Conservation (phyloP, 1,140 invertebrate genomes). For the Heliconius melpomene region DNA sequence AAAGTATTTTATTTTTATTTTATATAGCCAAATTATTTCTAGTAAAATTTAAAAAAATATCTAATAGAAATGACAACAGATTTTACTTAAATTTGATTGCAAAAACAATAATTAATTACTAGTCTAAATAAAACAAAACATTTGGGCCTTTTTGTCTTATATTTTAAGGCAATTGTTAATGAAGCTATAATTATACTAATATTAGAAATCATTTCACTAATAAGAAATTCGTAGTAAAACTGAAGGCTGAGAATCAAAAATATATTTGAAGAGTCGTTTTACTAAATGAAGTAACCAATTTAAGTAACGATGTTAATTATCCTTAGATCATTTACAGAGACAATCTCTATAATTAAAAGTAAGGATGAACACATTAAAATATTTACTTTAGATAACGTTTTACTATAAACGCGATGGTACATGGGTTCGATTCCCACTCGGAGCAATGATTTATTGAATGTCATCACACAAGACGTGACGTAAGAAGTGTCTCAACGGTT, state of each 20-base stretch:
- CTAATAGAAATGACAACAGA: no score
- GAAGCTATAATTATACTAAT: not conserved
- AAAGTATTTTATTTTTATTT: no score
- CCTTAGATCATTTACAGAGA: not conserved
- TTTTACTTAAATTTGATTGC: no score
- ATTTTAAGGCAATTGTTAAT: not conserved
- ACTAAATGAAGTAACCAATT: not conserved
- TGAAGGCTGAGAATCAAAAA: not conserved
- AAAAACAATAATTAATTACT: not conserved
- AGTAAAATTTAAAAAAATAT: no score
- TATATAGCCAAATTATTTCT: no score
- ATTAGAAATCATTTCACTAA: not conserved
- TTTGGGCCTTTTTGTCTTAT: not conserved
- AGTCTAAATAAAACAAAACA: not conserved
- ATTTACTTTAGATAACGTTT: not conserved
- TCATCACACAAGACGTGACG: no score
- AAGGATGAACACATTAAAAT: not conserved
- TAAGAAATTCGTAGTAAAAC: not conserved
- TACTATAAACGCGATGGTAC: no score
- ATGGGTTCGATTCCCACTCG: no score
- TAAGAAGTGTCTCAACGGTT: no score
- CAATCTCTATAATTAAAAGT: not conserved
- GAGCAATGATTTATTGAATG: no score
- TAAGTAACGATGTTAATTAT: not conserved
- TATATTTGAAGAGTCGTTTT: not conserved